Conservation (phyloP, 2,888 invertebrate species). For the Dicyrtoma fusca region DNA sequence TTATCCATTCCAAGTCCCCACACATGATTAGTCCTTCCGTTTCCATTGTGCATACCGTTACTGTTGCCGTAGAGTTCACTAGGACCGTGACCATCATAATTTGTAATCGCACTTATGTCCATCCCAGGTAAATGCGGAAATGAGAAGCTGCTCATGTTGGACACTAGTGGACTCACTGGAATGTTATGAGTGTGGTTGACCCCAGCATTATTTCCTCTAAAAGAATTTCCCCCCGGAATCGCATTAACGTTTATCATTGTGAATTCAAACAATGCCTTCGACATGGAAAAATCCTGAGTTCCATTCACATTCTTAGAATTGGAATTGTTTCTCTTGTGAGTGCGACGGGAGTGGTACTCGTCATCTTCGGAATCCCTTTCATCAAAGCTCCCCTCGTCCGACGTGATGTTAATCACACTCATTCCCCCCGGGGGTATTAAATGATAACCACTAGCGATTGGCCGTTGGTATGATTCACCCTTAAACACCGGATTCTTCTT, state of each 20-base stretch:
- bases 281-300: conserved; percentile 11
- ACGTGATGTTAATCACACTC: background rate
- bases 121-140: conserved; percentile 32
- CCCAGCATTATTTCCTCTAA: background rate
- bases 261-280: conserved; percentile 17
- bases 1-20: background rate
- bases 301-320: background rate
- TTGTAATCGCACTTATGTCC: background rate
- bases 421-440: conserved; percentile 15
- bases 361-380: conserved; percentile 15
- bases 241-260: conserved; percentile 32
- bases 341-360: background rate
- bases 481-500: conserved; percentile 45
- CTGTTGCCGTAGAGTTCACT: no score
- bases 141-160: background rate
- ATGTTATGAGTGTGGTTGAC: background rate
- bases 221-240: conserved; percentile 1
- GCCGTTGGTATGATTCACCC: conserved; percentile 48
- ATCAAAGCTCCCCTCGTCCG: conserved; percentile 26
- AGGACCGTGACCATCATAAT: no score
- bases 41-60: background rate
- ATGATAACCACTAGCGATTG: conserved; percentile 33
- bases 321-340: background rate
- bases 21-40: background rate
- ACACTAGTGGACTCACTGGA: no score